phyloP scores from a whole-genome alignment of 1,140 invertebrate genomes.

The Epicauta chinensis region DNA sequence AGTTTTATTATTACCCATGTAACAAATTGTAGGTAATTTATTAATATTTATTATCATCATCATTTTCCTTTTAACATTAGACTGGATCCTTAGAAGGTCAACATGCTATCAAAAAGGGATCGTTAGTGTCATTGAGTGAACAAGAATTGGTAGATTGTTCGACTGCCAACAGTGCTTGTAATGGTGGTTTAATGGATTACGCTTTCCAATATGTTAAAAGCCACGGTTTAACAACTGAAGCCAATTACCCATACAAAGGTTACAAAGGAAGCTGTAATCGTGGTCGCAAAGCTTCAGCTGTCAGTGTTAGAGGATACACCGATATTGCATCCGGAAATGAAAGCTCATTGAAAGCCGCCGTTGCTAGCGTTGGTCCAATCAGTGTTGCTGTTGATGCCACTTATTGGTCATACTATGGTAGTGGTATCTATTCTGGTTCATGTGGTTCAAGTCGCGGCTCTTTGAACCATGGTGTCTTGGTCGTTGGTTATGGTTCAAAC shows the following conservation, averaged over 20 bases:
- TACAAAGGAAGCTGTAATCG: conserved; percentile 25
- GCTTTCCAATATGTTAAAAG: conserved; percentile 57
- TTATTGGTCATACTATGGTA: conserved; percentile 1
- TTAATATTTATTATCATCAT: conserved; percentile 10
- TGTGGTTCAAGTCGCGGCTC: conserved; percentile 55
- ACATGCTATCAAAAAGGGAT: conserved; percentile 76
- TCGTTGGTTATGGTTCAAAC: conserved; percentile 60
- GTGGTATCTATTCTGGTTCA: conserved; percentile 44
- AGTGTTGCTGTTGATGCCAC: conserved; percentile 4
- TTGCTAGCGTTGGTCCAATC: conserved; percentile 63
- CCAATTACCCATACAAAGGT: conserved; percentile 53
- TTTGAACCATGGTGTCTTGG: conserved; percentile 57
- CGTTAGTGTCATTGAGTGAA: conserved; percentile 88
- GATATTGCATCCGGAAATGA: conserved; percentile 60
- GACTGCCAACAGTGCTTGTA: conserved; percentile 54
- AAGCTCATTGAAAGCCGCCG: conserved; percentile 55
- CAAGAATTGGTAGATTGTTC: conserved; percentile 95
- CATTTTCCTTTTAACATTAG: conserved; percentile 47
- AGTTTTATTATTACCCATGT: too few species aligned
- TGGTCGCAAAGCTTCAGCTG: not conserved
- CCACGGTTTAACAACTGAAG: conserved; percentile 63
- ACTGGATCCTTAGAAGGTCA: conserved; percentile 94
- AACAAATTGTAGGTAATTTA: not conserved
- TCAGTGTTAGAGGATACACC: conserved; percentile 41
- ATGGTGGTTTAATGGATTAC: conserved; percentile 57